These are phyloP conservation scores for Trogon surrucura DNA, from an alignment of 2,113 vertebrate species.

Conservation along the genomic window DNA sequence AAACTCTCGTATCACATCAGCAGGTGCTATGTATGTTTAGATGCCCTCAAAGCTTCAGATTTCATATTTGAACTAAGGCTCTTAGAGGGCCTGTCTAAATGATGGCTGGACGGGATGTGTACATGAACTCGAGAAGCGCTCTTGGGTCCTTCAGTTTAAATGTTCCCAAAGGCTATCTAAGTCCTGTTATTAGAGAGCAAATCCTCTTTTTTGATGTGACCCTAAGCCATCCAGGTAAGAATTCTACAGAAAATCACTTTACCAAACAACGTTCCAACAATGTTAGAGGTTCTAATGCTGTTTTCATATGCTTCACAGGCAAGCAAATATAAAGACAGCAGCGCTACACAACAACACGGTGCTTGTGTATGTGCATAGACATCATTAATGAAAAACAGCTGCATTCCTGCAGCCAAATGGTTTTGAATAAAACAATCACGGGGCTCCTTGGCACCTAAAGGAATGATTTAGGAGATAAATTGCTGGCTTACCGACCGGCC, in stretches of 20 bases:
- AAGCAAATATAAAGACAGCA: neutral
- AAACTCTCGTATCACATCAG: neutral
- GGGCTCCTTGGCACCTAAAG: constrained; percentile 31
- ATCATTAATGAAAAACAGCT: constrained; percentile 17
- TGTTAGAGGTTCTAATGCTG: neutral
- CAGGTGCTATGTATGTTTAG: neutral
- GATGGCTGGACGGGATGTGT: neutral
- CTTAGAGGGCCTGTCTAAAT: neutral
- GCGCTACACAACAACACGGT: neutral
- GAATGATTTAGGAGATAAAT: constrained; percentile 39
- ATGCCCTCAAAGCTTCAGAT: neutral
- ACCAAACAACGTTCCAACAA: neutral
- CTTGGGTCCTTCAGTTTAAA: neutral
- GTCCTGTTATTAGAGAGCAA: neutral
- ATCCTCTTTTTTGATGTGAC: neutral
- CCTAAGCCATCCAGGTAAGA: neutral
- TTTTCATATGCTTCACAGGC: neutral
- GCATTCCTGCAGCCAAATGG: neutral
- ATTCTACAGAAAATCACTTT: neutral
- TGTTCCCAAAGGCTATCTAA: neutral
- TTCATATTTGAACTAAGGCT: neutral
- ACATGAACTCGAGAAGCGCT: rapidly evolving
- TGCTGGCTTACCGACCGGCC: neutral
- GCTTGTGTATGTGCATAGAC: neutral
- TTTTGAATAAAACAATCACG: constrained; percentile 38